Conservation (phyloP, 2,113 vertebrate species). For the Rhea americana region DNA sequence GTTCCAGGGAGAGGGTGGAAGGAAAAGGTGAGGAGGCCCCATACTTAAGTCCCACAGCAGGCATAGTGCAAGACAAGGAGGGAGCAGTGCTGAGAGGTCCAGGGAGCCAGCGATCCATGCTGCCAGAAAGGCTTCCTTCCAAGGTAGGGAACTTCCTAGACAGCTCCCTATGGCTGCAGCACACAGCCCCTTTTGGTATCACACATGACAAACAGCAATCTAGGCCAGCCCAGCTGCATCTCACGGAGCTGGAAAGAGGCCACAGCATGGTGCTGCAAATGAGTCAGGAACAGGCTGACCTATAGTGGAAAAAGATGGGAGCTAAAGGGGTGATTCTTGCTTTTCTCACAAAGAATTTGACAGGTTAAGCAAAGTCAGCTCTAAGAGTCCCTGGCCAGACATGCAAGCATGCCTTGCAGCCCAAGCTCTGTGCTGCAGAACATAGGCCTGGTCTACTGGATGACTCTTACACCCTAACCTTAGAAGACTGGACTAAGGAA, state of each 20-base stretch:
- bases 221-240: neutral
- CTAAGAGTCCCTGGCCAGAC: neutral
- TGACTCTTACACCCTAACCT: neutral
- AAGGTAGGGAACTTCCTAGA: accelerated
- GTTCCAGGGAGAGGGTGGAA: neutral
- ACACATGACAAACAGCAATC: neutral
- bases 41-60: neutral
- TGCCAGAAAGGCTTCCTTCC: neutral
- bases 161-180: neutral
- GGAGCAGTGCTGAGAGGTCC: neutral
- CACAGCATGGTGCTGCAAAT: neutral
- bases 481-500: neutral
- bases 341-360: neutral
- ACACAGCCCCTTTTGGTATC: neutral
- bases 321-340: neutral
- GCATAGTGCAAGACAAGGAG: neutral
- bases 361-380: neutral
- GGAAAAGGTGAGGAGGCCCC: neutral
- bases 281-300: neutral
- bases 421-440: neutral
- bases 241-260: neutral
- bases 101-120: neutral
- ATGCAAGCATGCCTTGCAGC: accelerated
- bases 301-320: neutral
- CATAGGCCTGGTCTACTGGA: neutral